Base-by-base conservation (phyloP, 2,113 vertebrate species). In the Archocentrus centrarchus region DNA sequence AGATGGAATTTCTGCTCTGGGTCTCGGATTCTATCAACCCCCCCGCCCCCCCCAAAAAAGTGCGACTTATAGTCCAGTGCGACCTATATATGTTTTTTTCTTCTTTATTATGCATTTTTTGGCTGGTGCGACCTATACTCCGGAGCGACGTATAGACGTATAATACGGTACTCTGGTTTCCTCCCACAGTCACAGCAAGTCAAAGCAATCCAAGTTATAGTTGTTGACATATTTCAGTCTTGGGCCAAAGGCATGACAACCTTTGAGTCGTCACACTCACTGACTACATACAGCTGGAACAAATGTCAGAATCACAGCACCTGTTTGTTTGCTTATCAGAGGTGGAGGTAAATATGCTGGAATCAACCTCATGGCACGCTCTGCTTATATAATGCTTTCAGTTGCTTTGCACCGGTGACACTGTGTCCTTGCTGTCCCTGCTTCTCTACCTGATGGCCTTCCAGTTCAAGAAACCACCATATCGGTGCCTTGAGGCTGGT, bases 321-420 rank as follows among this genome's bases (percentile, higher is more conserved):
- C 11, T 62, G 20, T 47, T 37, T 53, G 6, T 3, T 14, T 55
- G 47, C 47, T 55, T 24, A 3, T 73, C 53, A 73, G 18, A 32
- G 47, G 68, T 18, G 32, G 27, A 73, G 47, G 47, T 73, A 73
- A 73, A 73, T 73, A 53, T 41, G 22, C 61, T 73, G 66, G 44
- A 47, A 44, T 78, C 24, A 62, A 39, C 4, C 0, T n/a, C 17
- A 61, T 58, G 30, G 13, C 53, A 35, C 55, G 44, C 15, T 66
- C 50, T 55, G 11, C 32, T 20, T 20, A 6, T 1, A 13, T n/a
- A 18, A 47, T 27, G 13, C 1, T 63, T 64, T 64, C 10, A 44
- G 11, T 11, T 41, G 39, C 41, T 76, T 68, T 75, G n/a, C 59
- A 47, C 30, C 75, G 75, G 57, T 59, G 61, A 14, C 22, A 27